Evolutionary conservation across 1,140 invertebrate species (phyloP).

Genomic region (Hyles euphorbiae): DNA sequence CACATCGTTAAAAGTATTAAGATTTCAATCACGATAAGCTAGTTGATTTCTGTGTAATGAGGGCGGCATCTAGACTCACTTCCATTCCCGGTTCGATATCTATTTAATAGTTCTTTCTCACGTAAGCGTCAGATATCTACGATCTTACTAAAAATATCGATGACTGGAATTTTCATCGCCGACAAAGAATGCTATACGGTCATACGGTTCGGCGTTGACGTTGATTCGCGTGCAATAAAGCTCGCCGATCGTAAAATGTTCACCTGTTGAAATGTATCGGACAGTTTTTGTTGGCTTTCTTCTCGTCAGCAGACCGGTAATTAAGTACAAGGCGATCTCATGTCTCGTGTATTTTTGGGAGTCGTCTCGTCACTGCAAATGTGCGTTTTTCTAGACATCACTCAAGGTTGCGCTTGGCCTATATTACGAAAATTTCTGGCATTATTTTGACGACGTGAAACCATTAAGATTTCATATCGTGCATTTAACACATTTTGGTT

Average conservation of each 20-base stretch:
- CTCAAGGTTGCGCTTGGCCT: constrained; percentile 38
- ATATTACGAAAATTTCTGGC: constrained; percentile 20
- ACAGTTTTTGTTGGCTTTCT: constrained; percentile 20
- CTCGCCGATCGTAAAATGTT: constrained; percentile 30
- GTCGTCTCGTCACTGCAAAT: constrained; percentile 21
- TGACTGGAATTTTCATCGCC: constrained; percentile 31
- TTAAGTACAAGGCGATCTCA: constrained; percentile 40
- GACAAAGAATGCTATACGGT: constrained; percentile 30
- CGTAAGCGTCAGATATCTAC: constrained; percentile 23
- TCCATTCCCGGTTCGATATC: constrained; percentile 16
- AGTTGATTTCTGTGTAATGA: constrained; percentile 22
- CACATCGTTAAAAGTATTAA: constrained; percentile 13
- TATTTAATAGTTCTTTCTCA: constrained; percentile 22
- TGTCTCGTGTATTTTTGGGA: constrained; percentile 36
- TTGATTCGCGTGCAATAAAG: constrained; percentile 31
- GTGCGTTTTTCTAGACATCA: constrained; percentile 29
- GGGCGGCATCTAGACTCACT: constrained; percentile 18
- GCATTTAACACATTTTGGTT: too few species aligned
- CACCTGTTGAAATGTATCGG: constrained; percentile 30
- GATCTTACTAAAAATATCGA: constrained; percentile 37
- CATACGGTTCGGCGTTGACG: constrained; percentile 21
- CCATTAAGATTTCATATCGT: too few species aligned
- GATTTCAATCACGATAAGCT: constrained; percentile 29
- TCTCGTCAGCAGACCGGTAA: constrained; percentile 28
- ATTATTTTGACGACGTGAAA: background rate